phyloP scores from a whole-genome alignment of 2,113 vertebrate genomes.

The Ahaetulla prasina region DNA sequence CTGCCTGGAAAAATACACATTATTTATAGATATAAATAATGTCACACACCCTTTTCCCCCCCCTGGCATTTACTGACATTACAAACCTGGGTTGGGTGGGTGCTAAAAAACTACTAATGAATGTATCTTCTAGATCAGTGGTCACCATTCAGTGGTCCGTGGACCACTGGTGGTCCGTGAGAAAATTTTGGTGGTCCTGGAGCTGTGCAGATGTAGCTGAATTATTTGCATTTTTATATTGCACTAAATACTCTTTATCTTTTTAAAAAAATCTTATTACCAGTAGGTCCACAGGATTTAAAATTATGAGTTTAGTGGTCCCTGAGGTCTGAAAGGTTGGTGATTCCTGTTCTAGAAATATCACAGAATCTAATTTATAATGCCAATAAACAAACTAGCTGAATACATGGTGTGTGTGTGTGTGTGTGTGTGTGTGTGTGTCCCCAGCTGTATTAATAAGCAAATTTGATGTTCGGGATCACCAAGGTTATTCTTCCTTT shows the following conservation, averaged over 20 bases:
- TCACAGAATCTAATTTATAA: constrained; percentile 21
- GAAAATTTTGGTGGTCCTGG: no score
- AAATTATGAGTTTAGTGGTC: no score
- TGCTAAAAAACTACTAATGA: constrained; percentile 32
- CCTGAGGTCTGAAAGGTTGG: no score
- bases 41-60: no score
- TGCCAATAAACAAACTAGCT: constrained; percentile 55
- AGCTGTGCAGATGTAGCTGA: no score
- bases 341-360: constrained; percentile 57
- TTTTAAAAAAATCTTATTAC: no score
- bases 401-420: constrained; percentile 30
- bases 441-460: constrained; percentile 61
- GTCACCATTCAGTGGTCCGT: no score
- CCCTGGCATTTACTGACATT: neutral
- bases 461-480: constrained; percentile 52
- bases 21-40: neutral
- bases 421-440: neutral
- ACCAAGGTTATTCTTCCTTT: constrained; percentile 34
- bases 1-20: neutral
- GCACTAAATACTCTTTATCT: no score
- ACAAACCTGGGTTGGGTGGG: neutral
- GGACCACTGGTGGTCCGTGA: no score
- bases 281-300: no score
- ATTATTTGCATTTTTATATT: no score
- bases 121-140: constrained; percentile 50